These are phyloP conservation scores for Oxyruncus cristatus DNA, from an alignment of 2,113 vertebrate species.

Conservation along the genomic window DNA sequence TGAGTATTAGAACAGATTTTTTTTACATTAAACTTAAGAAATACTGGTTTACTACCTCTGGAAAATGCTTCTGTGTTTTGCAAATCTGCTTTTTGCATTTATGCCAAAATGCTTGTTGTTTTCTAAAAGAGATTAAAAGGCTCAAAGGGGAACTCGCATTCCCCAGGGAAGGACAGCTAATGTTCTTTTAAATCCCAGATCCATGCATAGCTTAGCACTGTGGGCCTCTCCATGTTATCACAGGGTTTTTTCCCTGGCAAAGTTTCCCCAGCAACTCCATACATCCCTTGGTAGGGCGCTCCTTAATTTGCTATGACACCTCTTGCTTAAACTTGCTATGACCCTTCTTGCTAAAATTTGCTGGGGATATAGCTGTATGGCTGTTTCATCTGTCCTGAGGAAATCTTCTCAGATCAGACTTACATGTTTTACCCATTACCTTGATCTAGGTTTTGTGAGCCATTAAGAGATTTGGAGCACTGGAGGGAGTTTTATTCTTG, in stretches of 20 bases:
- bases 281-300: not conserved
- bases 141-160: not conserved
- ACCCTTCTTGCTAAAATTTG: not conserved
- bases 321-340: not conserved
- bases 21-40: not conserved
- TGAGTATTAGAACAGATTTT: not conserved
- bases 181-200: not conserved
- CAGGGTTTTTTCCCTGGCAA: not conserved
- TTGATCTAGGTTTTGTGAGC: not conserved
- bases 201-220: not conserved
- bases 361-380: not conserved
- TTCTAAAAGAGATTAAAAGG: conserved; percentile 9
- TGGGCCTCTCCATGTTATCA: not conserved
- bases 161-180: not conserved
- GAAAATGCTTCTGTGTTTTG: not conserved
- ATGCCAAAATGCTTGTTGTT: not conserved
- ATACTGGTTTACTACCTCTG: not conserved
- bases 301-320: not conserved
- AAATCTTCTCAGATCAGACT: not conserved
- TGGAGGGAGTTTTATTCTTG: not conserved
- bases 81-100: not conserved
- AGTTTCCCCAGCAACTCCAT: not conserved
- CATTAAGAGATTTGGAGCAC: not conserved
- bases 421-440: not conserved
- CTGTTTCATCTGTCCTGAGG: not conserved